Conservation (phyloP, 2,888 invertebrate species). For the Cancer borealis region DNA sequence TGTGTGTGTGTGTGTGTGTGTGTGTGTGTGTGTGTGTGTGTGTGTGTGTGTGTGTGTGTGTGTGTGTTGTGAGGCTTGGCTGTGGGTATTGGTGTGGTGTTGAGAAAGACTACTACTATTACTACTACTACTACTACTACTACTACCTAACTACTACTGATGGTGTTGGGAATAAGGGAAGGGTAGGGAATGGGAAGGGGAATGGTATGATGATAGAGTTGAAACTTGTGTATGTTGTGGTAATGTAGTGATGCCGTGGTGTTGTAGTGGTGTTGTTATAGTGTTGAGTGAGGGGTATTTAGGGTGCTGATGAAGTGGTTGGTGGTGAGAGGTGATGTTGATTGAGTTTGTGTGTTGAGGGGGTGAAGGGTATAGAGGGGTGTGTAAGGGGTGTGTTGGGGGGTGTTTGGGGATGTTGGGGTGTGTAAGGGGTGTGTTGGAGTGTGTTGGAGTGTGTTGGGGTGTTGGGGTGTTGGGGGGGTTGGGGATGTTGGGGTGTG, state of each 20-base stretch:
- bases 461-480: no score
- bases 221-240: not conserved
- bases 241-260: not conserved
- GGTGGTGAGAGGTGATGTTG: not conserved
- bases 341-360: not conserved
- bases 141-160: not conserved
- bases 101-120: not conserved
- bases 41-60: no score
- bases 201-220: not conserved
- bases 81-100: no score
- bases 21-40: no score
- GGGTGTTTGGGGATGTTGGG: no score
- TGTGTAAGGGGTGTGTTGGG: not conserved
- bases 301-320: not conserved
- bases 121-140: conserved; percentile 17
- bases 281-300: not conserved
- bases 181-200: not conserved
- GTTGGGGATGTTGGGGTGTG: not conserved
- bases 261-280: not conserved
- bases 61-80: no score
- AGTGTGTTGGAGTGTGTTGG: no score
- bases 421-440: not conserved
- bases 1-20: no score
- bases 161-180: not conserved
- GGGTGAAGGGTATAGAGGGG: not conserved